Evolutionary conservation across 2,888 invertebrate species (phyloP), one percentile per base, ranked within the genome.

Genomic region (Pseudoips prasinana): DNA sequence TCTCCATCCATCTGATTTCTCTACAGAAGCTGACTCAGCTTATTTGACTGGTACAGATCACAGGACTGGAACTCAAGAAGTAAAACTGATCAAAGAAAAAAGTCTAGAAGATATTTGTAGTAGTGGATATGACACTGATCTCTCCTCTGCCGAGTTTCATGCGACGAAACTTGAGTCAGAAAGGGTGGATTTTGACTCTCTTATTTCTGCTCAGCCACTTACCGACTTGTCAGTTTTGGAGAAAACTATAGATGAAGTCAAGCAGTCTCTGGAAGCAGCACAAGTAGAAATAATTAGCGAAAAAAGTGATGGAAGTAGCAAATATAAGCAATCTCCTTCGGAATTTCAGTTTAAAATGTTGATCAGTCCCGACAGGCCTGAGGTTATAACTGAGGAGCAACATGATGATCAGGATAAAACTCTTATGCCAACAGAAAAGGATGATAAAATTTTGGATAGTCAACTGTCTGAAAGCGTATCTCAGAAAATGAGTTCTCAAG

Each of bases 331-430:
- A 51, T 93, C 93, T 0, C 93, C 93, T 2, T 93, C 93, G 1
- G 94, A 94, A 67, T 94, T 94, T 60, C 93, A 93, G 62, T 92
- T 94, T 33, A 93, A 92, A 71, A 74, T 92, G 10, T 69, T 92
- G 18, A 85, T 89, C 19, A 90, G 89, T 46, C 89, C 89, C 1
- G 89, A 89, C 17, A 73, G 77, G 49, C 90, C 90, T 8, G 91
- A 91, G 73, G 89, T 90, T 8, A 91, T 91, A 25, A 90, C 88
- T 22, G 91, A 91, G 66, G 91, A 92, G 64, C 84, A 90, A 10
- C 83, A 87, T 46, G 81, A 85, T 30, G 85, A 89, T 23, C 79
- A 86, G 8, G 73, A 71, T 2, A 84, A 77, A 58, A 58, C 42
- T n/a, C 20, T 42, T 0, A 17, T 32, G 46, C 5, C 68, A 61